These are phyloP conservation scores for Butorides virescens DNA, from an alignment of 2,113 vertebrate genomes.

Conservation along the genomic window DNA sequence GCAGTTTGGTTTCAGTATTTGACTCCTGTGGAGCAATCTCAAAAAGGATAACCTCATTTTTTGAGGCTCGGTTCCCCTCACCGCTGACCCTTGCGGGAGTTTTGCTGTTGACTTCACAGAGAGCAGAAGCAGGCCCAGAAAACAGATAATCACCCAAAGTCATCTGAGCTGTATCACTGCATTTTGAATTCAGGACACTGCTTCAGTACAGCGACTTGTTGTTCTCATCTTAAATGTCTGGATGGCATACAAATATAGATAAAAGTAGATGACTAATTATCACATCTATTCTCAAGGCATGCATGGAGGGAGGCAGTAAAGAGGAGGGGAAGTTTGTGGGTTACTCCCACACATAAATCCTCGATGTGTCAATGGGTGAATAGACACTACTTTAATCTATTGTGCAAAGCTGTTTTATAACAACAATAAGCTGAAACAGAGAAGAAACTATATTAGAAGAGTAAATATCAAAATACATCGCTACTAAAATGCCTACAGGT, in stretches of 20 bases:
- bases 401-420: slow-evolving; percentile 55
- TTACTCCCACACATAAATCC: slow-evolving; percentile 70
- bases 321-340: slow-evolving; percentile 53
- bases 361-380: slow-evolving; percentile 52
- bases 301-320: slow-evolving; percentile 37
- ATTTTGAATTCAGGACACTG: neutral
- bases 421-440: slow-evolving; percentile 57
- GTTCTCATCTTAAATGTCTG: slow-evolving; percentile 47
- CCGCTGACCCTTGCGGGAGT: neutral
- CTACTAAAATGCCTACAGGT: slow-evolving; percentile 47
- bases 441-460: slow-evolving; percentile 46
- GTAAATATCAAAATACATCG: slow-evolving; percentile 56
- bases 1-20: neutral
- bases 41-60: neutral
- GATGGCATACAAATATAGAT: slow-evolving; percentile 52
- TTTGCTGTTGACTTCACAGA: neutral
- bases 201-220: neutral
- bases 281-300: slow-evolving; percentile 56
- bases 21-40: neutral
- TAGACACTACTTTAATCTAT: slow-evolving; percentile 57
- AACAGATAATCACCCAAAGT: neutral
- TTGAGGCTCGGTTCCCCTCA: neutral
- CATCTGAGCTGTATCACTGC: neutral
- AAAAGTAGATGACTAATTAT: slow-evolving; percentile 67
- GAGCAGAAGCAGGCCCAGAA: neutral